Evolutionary conservation across 2,888 invertebrate genomes (phyloP).

Genomic region (Prosopocoilus inquinatus): DNA sequence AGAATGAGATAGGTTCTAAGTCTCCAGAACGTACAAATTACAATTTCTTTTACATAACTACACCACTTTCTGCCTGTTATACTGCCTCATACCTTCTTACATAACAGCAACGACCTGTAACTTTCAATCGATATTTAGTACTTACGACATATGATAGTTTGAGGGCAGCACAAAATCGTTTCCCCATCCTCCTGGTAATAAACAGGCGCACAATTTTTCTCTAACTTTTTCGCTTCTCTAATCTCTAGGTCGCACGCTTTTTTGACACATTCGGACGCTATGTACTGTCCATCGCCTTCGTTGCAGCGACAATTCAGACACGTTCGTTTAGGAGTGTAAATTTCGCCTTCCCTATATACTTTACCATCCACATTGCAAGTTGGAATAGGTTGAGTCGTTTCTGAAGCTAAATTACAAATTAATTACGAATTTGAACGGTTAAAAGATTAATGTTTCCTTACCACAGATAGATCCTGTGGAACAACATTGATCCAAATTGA

Average conservation of each 20-base stretch:
- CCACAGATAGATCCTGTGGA: not conserved
- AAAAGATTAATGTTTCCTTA: not conserved
- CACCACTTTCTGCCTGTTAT: not conserved
- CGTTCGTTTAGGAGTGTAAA: constrained; percentile 22
- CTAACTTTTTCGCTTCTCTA: constrained; percentile 15
- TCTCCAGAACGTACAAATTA: too few relatives aligned
- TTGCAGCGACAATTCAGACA: constrained; percentile 29
- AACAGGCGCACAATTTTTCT: constrained; percentile 24
- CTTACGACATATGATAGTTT: constrained; percentile 24
- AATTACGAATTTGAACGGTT: not conserved
- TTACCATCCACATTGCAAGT: constrained; percentile 22
- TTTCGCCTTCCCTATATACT: constrained; percentile 25
- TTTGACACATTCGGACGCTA: constrained; percentile 23
- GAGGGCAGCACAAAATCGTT: constrained; percentile 22
- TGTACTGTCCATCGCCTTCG: constrained; percentile 25
- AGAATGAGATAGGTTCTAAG: too few relatives aligned
- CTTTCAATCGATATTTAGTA: not conserved
- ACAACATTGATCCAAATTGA: constrained; percentile 8
- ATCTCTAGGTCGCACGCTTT: constrained; percentile 25
- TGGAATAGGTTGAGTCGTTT: constrained; percentile 11
- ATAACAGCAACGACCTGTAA: not conserved
- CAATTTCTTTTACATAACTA: too few relatives aligned
- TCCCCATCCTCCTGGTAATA: constrained; percentile 11
- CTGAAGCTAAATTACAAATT: too few relatives aligned
- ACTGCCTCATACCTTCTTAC: too few relatives aligned